Evolutionary conservation across 1,140 invertebrate genomes (phyloP), one percentile per base, ranked within the genome.

Genomic region (Stegodyphus dumicola): DNA sequence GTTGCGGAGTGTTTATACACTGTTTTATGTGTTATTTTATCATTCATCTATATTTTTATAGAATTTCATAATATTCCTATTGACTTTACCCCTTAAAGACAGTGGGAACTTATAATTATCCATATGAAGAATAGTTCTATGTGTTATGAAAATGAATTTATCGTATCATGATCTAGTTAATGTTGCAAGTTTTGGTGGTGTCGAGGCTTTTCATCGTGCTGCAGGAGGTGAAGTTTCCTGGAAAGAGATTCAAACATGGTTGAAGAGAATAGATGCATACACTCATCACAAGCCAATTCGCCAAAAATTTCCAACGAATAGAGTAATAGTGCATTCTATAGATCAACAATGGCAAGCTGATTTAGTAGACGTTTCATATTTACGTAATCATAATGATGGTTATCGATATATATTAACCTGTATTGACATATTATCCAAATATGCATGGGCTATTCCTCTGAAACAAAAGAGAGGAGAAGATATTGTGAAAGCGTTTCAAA

Each of bases 111-210:
- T n/a, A n/a, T n/a, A n/a, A n/a, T n/a, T n/a, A n/a, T n/a, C n/a
- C n/a, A n/a, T n/a, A n/a, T n/a, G n/a, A n/a, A n/a, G n/a, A n/a
- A n/a, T n/a, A n/a, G n/a, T n/a, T n/a, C n/a, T n/a, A n/a, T n/a
- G n/a, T n/a, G n/a, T n/a, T n/a, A n/a, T n/a, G n/a, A n/a, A n/a
- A 66, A 94, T 94, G 89, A 56, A 76, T 11, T 6, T 7, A 56
- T 7, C 54, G 7, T 56, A 56, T 56, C 54, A 77, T 33, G 49
- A 66, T 66, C 76, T 18, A 51, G 60, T 6, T 10, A 17, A 66
- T 7, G 10, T 15, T 9, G 64, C 10, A 6, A 77, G 64, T 77
- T 77, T 65, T 66, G 76, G 76, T 51, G 76, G 76, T 66, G 18
- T 77, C 5, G 18, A 66, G 48, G 76, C 76, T 49, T 77, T 77